Evolutionary conservation across 1,140 invertebrate genomes (phyloP), one percentile per base, ranked within the genome.

Genomic region (Coelopa frigida): DNA sequence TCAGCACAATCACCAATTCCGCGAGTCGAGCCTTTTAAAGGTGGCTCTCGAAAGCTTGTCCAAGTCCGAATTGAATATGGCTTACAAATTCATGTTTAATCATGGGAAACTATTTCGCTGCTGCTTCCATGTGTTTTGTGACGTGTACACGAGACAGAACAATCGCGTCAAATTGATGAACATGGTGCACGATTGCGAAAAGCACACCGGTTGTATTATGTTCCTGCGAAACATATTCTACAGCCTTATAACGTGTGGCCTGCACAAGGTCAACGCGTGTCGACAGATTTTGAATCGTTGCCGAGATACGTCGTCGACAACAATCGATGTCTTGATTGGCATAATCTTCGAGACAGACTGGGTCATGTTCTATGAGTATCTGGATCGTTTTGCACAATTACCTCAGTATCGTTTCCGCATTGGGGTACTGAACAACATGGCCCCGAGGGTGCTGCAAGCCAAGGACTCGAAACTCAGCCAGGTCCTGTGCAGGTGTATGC

Each of bases 281-380:
- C 43, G 43, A 20, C 32, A 35, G 7, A 35, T 45, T 4, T 45
- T 45, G 21, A 33, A 4, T 20, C 26, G 33, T n/a, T 26, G 29
- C 27, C 31, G 31, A 2, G 43, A 45, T 17, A 45, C 31, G 37
- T 45, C 43, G 6, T 14, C 17, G 20, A 3, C 5, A 8, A 35
- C 43, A 17, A 45, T 45, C 20, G 32, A 45, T 18, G n/a, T 17
- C 2, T 18, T 45, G 6, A 14, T 45, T n/a, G 12, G 26, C 8
- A 45, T 45, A 26, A 45, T 45, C 27, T 23, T 45, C 2, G 32
- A 45, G 12, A n/a, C 43, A 4, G 43, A 45, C 27, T 32, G 29
- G 21, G 24, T 23, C 20, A 45, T 45, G 43, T 45, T 45, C 27
- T 27, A 18, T 18, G 40, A 42, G 3, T 23, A 42, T 1, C 20